Base-by-base conservation (phyloP, 2,113 vertebrate species). In the Salvator merianae region DNA sequence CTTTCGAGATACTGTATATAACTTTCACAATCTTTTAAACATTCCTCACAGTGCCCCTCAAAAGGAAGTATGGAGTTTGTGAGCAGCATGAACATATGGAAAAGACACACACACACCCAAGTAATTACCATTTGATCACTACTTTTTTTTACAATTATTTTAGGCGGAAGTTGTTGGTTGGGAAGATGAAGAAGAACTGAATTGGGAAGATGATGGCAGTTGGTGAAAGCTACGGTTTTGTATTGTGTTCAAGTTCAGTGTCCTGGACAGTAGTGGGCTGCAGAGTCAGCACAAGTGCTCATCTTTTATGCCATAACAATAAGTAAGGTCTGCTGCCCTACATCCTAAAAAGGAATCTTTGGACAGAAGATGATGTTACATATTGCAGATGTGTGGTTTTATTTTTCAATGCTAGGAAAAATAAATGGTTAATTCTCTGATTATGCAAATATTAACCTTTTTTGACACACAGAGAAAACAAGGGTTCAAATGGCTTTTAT, bases 121-220 rank as follows among this genome's bases (percentile, higher is more conserved):
- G 50, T n/a, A n/a, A n/a, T n/a, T n/a, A n/a, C n/a, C n/a, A n/a
- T n/a, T n/a, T n/a, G n/a, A n/a, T n/a, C n/a, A 53, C 16, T 14
- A 53, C 50, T 14, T 53, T 9, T 53, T 85, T 80, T 38, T 50
- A 0, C 81, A 24, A 85, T 91, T 38, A 47, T 91, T 90, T 82
- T 93, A 99, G 99, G 95, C 91, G 59, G 98, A 98, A 91, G 90
- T 95, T 30, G 95, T 95, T 85, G 98, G 98, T 92, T 99, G 99
- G 99, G 98, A 94, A 77, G 97, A 99, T 80, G 97, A 95, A 24
- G 97, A 97, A 1, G 98, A 99, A 18, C 94, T 99, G 87, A 97
- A 96, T 95, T 99, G 98, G 98, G 98, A 97, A 89, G 97, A 98
- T 24, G 96, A 97, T 62, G 94, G 84, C 22, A 90, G 82, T 91